Percentiles rank a stretch among this genome's conserved stretches.
Evolutionary conservation across 2,797 vertebrate species (phyloP).

Genomic region (Amniataba percoides): DNA sequence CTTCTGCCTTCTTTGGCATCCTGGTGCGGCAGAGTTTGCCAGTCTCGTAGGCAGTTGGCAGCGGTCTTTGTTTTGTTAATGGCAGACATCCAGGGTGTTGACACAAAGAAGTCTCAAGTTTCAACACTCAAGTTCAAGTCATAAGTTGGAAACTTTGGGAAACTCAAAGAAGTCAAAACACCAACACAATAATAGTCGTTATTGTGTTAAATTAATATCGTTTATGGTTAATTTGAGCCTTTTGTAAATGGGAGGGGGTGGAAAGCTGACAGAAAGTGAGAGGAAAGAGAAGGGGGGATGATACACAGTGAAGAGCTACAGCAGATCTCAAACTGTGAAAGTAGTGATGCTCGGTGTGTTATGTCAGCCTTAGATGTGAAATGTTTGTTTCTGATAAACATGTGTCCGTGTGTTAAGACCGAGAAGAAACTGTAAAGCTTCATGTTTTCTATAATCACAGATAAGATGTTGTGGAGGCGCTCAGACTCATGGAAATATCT

Average conservation of each 20-base stretch:
- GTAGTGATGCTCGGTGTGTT: not conserved
- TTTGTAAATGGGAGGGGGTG: not conserved
- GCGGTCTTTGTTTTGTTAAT: not conserved
- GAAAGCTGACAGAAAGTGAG: not conserved
- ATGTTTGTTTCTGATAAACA: constrained; percentile 12
- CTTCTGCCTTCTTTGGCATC: not conserved
- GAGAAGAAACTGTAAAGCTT: not conserved
- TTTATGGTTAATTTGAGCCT: not conserved
- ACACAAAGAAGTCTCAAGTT: constrained; percentile 10
- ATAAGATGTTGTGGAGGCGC: not conserved
- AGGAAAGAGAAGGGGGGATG: not conserved
- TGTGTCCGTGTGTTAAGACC: not conserved
- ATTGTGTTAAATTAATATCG: not conserved
- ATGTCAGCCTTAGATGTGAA: not conserved
- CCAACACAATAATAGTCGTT: not conserved
- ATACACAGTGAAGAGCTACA: too few species aligned
- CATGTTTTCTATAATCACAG: not conserved
- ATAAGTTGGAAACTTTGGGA: not conserved
- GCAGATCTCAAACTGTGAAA: not conserved
- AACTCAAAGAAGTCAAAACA: not conserved
- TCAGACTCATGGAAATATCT: not conserved
- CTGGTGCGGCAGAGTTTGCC: not conserved
- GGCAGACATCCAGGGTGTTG: constrained; percentile 13
- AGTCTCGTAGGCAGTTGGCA: constrained; percentile 1
- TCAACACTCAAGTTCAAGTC: not conserved